phyloP scores from a whole-genome alignment of 2,888 invertebrate species.

The Lasiommata megera region DNA sequence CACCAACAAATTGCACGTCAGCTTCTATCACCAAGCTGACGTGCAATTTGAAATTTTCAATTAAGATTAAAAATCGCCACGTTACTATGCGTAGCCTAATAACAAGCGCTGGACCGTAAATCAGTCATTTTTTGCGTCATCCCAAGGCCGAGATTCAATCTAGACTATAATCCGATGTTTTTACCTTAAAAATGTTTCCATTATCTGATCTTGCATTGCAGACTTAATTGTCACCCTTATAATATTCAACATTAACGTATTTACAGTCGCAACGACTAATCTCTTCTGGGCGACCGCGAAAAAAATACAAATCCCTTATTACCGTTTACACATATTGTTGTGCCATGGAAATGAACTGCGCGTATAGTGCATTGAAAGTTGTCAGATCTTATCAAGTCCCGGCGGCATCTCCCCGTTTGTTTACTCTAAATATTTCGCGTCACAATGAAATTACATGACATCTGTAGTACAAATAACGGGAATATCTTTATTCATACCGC shows the following conservation, averaged over 20 bases:
- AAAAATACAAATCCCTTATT: slow-evolving; percentile 72
- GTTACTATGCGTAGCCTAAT: background rate
- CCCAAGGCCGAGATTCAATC: slow-evolving; percentile 4
- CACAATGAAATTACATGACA: slow-evolving; percentile 82
- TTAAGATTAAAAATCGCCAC: background rate
- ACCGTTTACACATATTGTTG: slow-evolving; percentile 50
- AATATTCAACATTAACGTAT: slow-evolving; percentile 29
- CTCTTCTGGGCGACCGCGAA: slow-evolving; percentile 62
- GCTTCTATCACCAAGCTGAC: too few species aligned
- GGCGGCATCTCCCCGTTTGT: slow-evolving; percentile 68
- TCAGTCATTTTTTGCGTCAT: background rate
- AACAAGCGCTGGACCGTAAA: background rate
- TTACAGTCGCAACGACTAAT: slow-evolving; percentile 55
- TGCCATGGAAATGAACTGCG: slow-evolving; percentile 62
- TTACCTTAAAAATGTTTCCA: background rate
- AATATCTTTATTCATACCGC: slow-evolving; percentile 81
- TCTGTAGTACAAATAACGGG: slow-evolving; percentile 81
- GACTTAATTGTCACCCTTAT: slow-evolving; percentile 1
- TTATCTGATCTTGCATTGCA: background rate
- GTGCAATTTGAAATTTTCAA: too few species aligned
- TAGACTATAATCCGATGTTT: slow-evolving; percentile 4
- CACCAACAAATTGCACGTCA: too few species aligned
- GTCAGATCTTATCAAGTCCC: slow-evolving; percentile 66
- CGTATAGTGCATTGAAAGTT: slow-evolving; percentile 55
- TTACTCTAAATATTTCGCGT: slow-evolving; percentile 79